Percentiles rank a stretch among this genome's conserved stretches.
Evolutionary conservation across 1,140 invertebrate species (phyloP).

Genomic region (Drosophila erecta): DNA sequence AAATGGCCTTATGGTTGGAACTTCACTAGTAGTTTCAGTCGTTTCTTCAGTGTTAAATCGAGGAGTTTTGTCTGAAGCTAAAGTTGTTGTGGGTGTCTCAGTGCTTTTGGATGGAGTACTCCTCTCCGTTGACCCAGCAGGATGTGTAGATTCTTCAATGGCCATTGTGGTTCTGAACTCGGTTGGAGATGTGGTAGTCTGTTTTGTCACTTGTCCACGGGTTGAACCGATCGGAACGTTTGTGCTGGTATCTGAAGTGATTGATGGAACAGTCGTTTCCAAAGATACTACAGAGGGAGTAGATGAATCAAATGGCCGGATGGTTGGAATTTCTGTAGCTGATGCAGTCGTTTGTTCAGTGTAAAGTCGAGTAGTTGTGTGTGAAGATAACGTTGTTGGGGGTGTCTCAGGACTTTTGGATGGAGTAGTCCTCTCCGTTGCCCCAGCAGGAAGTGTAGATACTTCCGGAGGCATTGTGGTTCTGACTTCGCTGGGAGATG

Average conservation of each 20-base stretch:
- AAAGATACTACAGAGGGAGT: neutral
- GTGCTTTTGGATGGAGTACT: neutral
- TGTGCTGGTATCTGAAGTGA: no score
- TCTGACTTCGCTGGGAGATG: neutral
- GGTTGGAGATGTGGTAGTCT: no score
- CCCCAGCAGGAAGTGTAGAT: neutral
- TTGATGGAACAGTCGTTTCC: neutral
- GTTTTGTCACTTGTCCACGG: no score
- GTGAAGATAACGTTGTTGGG: no score
- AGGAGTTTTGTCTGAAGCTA: neutral
- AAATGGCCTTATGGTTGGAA: no score
- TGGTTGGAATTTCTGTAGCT: conserved; percentile 1
- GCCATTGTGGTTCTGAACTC: no score
- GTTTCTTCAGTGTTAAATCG: neutral
- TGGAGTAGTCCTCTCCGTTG: neutral
- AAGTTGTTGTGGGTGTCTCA: neutral
- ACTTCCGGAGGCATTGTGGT: neutral
- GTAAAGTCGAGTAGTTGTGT: neutral
- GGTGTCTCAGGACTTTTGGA: no score
- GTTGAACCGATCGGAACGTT: no score
- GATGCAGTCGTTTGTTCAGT: conserved; percentile 15
- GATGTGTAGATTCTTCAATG: no score
- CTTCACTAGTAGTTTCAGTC: neutral
- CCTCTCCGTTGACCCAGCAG: neutral
- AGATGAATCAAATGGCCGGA: neutral